phyloP scores from a whole-genome alignment of 1,140 invertebrate species.

The Orchestia grillus region DNA sequence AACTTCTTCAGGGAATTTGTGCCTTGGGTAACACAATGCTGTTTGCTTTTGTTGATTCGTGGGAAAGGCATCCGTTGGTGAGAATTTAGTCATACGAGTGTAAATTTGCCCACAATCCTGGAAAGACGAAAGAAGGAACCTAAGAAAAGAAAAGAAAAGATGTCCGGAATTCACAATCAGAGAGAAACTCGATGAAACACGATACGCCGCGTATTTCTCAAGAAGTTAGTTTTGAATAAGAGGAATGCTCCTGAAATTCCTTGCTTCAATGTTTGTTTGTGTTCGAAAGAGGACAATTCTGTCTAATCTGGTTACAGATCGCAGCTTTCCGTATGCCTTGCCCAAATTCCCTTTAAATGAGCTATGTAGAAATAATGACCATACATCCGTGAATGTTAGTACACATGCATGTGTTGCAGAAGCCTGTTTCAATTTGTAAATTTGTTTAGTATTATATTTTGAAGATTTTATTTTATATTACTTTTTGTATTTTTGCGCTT shows the following conservation, averaged over 20 bases:
- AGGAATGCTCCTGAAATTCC: neutral
- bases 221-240: neutral
- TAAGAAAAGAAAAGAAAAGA: neutral
- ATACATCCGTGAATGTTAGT: too few species aligned
- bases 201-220: neutral
- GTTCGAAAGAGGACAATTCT: neutral
- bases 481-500: too few species aligned
- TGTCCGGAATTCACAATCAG: neutral
- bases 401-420: too few species aligned
- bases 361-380: too few species aligned
- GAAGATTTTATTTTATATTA: too few species aligned
- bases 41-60: constrained; percentile 1
- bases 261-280: neutral
- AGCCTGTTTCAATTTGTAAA: too few species aligned
- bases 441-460: too few species aligned
- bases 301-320: neutral
- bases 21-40: neutral
- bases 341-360: too few species aligned
- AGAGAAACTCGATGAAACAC: too few species aligned
- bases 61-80: neutral
- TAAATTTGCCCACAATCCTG: neutral
- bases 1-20: neutral
- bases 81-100: neutral
- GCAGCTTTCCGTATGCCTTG: too few species aligned
- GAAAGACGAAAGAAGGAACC: neutral